phyloP scores from a whole-genome alignment of 2,888 invertebrate genomes.

The Pristionchus arcanus region DNA sequence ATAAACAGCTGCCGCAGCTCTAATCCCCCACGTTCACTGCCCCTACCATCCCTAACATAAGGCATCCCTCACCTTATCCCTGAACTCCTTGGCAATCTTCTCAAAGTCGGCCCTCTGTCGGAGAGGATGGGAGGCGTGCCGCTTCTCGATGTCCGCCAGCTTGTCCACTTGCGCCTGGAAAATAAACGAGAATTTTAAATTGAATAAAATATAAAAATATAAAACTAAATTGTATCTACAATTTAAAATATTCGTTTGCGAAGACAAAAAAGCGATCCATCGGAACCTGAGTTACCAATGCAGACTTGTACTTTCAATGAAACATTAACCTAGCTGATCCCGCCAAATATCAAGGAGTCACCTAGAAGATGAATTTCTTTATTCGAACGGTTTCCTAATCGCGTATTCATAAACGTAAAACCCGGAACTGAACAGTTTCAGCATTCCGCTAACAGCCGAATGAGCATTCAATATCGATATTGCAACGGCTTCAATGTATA shows the following conservation, averaged over 20 bases:
- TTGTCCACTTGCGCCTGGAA: conserved; percentile 50
- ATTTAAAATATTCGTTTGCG: too few species aligned
- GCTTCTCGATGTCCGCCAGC: conserved; percentile 51
- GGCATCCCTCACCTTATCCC: conserved; percentile 53
- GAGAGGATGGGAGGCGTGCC: conserved; percentile 58
- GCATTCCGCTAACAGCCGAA: too few species aligned
- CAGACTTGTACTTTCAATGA: background rate
- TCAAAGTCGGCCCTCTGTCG: conserved; percentile 56
- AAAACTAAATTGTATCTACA: too few species aligned
- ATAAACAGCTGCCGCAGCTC: too few species aligned
- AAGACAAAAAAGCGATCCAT: background rate
- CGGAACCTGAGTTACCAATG: background rate
- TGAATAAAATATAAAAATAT: too few species aligned
- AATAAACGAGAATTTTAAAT: conserved; percentile 77
- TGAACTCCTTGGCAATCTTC: conserved; percentile 56
- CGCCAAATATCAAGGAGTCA: background rate
- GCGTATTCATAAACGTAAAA: too few species aligned
- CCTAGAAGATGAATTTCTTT: too few species aligned
- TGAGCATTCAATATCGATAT: too few species aligned
- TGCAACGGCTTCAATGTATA: too few species aligned
- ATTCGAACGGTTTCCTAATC: too few species aligned
- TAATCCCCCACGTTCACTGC: too few species aligned
- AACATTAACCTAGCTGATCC: background rate
- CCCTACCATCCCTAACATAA: background rate
- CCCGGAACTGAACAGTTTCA: too few species aligned